Percentiles rank a stretch among this genome's conserved stretches.
Evolutionary conservation across 2,113 vertebrate species (phyloP).

Genomic region (Sapayoa aenigma): DNA sequence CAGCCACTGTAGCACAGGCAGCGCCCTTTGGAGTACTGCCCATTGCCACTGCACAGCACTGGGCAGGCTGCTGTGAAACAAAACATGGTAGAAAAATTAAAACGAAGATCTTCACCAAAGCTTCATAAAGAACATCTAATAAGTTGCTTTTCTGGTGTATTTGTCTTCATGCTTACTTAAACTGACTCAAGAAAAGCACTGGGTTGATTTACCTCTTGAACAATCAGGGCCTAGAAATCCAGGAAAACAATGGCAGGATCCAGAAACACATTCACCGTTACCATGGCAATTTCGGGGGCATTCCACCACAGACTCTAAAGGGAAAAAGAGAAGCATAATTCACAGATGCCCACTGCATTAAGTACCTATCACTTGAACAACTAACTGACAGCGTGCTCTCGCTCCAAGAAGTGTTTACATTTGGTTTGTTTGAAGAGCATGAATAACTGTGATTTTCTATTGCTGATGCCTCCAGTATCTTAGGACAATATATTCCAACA

Average conservation of each 20-base stretch:
- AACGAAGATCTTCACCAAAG: not conserved
- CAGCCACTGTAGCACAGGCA: slow-evolving; percentile 97
- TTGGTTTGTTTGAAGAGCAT: not conserved
- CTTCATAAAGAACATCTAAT: not conserved
- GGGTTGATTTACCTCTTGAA: slow-evolving; percentile 85
- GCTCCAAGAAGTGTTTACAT: not conserved
- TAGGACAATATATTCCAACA: not conserved
- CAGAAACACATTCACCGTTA: slow-evolving; percentile 95
- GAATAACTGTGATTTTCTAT: not conserved
- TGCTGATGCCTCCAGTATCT: not conserved
- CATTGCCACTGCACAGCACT: slow-evolving; percentile 92
- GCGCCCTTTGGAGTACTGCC: slow-evolving; percentile 95
- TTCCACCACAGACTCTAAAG: slow-evolving; percentile 92
- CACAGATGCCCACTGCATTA: not conserved
- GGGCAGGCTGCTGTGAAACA: slow-evolving; percentile 89
- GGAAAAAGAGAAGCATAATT: slow-evolving; percentile 26
- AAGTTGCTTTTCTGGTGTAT: not conserved
- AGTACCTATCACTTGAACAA: not conserved
- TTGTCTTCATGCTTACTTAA: not conserved
- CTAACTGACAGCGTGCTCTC: not conserved
- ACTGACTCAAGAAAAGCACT: slow-evolving; percentile 10
- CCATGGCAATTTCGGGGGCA: slow-evolving; percentile 97
- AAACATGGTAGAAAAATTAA: slow-evolving; percentile 35
- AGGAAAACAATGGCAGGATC: slow-evolving; percentile 96
- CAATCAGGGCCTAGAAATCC: slow-evolving; percentile 97